Evolutionary conservation across 2,113 vertebrate genomes (phyloP).

Genomic region (Talpa occidentalis): DNA sequence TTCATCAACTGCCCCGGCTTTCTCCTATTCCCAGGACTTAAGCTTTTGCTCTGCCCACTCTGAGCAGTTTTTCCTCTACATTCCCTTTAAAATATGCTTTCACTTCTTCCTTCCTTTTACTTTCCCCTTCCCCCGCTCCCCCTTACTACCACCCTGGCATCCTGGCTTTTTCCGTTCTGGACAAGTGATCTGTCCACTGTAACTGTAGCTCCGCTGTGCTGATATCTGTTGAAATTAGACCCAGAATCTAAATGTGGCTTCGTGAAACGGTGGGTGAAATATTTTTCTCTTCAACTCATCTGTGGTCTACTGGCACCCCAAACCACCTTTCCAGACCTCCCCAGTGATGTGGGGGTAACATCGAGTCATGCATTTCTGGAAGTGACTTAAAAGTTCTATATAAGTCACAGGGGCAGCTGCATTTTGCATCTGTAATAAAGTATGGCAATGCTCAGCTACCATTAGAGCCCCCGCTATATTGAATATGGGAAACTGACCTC

Average conservation of each 20-base stretch:
- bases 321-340: neutral
- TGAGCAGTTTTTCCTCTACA: neutral
- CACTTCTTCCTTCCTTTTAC: neutral
- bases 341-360: neutral
- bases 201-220: slow-evolving; percentile 74
- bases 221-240: slow-evolving; percentile 82
- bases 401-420: neutral
- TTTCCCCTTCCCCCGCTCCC: neutral
- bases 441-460: too few relatives aligned
- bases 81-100: slow-evolving; percentile 23
- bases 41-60: neutral
- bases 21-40: neutral
- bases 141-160: neutral
- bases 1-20: accelerated
- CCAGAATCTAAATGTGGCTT: slow-evolving; percentile 81
- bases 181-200: slow-evolving; percentile 79
- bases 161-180: slow-evolving; percentile 81
- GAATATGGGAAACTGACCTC: neutral
- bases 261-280: slow-evolving; percentile 61
- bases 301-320: neutral
- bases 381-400: neutral
- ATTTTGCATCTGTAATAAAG: neutral
- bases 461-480: neutral
- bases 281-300: slow-evolving; percentile 55
- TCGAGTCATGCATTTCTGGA: neutral